These are phyloP conservation scores for Thryonomys swinderianus DNA, from an alignment of 2,113 vertebrate genomes.

Conservation along the genomic window DNA sequence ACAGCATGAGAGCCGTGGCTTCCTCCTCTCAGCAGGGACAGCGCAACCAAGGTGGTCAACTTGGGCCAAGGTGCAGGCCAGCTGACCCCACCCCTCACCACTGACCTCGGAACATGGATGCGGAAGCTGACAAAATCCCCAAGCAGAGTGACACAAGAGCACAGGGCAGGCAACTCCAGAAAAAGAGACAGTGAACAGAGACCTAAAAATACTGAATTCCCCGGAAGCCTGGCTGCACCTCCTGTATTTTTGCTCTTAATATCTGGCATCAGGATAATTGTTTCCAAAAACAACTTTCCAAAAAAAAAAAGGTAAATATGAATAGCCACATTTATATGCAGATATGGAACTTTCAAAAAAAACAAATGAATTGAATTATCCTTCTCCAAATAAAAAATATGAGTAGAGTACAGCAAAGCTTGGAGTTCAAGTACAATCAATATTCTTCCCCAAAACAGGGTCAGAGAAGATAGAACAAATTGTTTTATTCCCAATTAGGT, in stretches of 20 bases:
- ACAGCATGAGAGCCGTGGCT: neutral
- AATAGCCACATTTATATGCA: neutral
- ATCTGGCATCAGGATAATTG: neutral
- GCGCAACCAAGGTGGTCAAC: neutral
- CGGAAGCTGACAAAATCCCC: neutral
- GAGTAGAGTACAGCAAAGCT: neutral
- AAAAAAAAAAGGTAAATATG: neutral
- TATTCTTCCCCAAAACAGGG: conserved; percentile 2
- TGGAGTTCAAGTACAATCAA: conserved; percentile 43
- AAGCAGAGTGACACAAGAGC: neutral
- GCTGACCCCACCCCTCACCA: neutral
- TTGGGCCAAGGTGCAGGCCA: neutral
- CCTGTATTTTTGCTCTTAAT: neutral
- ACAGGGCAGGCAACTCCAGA: neutral
- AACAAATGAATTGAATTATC: conserved; percentile 20
- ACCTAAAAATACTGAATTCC: neutral
- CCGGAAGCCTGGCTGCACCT: neutral
- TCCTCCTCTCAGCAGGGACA: neutral
- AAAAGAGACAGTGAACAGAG: neutral
- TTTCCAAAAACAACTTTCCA: neutral
- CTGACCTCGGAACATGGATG: neutral
- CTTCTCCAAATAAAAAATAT: conserved; percentile 31
- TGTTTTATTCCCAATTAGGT: neutral
- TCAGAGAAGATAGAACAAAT: neutral
- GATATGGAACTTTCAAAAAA: conserved; percentile 15